A percentile compares a stretch with the other conserved stretches of the same genome.
These are phyloP conservation scores for Leptothorax acervorum DNA, from an alignment of 2,888 invertebrate genomes.

Conservation along the genomic window DNA sequence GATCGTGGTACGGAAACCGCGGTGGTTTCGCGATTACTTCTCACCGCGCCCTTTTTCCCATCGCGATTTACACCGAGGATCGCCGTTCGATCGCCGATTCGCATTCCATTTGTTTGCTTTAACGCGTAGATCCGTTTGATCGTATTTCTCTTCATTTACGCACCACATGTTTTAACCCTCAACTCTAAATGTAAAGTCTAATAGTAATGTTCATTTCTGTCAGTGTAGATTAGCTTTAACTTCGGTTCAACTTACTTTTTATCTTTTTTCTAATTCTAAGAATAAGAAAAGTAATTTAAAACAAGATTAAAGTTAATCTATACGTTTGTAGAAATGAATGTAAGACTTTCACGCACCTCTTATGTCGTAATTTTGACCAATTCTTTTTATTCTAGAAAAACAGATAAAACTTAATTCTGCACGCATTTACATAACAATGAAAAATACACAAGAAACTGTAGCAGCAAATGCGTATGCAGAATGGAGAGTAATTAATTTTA, in stretches of 20 bases:
- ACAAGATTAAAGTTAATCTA: too few species aligned
- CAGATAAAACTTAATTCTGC: background rate
- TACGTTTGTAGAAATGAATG: too few species aligned
- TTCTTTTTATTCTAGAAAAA: background rate
- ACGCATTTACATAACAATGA: background rate
- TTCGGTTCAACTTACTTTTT: too few species aligned
- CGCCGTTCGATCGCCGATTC: background rate
- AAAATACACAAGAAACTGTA: background rate
- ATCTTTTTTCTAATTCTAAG: too few species aligned
- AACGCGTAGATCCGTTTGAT: background rate
- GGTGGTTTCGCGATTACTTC: conserved; percentile 18
- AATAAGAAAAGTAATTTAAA: too few species aligned
- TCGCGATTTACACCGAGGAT: background rate
- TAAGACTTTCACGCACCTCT: background rate
- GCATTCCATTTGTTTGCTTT: background rate
- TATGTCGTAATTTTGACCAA: background rate
- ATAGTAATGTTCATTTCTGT: too few species aligned
- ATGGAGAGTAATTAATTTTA: background rate
- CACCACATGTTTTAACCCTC: background rate
- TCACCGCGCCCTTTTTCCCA: background rate
- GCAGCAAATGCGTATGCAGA: background rate
- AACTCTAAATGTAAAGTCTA: background rate
- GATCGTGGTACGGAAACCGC: conserved; percentile 16
- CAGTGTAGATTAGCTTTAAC: too few species aligned
- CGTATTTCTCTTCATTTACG: background rate